These are phyloP conservation scores for Helostoma temminkii DNA, from an alignment of 2,797 vertebrate genomes.

Conservation along the genomic window DNA sequence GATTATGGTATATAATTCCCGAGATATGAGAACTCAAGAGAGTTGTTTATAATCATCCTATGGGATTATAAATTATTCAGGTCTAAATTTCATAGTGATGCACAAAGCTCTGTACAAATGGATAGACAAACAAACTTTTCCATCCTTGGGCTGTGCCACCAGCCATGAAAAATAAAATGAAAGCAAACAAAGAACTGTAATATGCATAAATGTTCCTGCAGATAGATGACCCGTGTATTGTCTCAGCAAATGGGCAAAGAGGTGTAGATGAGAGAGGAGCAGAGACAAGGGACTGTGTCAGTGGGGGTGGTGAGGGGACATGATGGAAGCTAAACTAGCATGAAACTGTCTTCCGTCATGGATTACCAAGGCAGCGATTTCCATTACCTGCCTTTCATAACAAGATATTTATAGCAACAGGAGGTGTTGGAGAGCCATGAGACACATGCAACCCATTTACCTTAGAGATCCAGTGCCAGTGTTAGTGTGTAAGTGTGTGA, in stretches of 20 bases:
- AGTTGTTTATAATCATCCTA: neutral
- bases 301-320: conserved; percentile 35
- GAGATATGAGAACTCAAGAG: neutral
- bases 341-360: conserved; percentile 76
- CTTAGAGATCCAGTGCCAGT: conserved; percentile 48
- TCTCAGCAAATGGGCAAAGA: conserved; percentile 47
- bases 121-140: conserved; percentile 3
- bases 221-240: conserved; percentile 23
- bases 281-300: conserved; percentile 39
- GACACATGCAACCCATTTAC: conserved; percentile 76
- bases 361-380: conserved; percentile 76
- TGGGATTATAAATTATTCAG: neutral
- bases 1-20: neutral
- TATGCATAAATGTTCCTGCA: conserved; percentile 38
- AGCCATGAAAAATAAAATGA: conserved; percentile 19
- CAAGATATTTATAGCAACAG: conserved; percentile 79
- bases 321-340: conserved; percentile 76
- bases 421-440: conserved; percentile 59
- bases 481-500: conserved; percentile 26
- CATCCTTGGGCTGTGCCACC: neutral
- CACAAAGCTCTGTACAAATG: conserved; percentile 1
- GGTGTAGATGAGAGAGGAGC: conserved; percentile 39
- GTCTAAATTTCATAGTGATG: neutral
- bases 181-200: conserved; percentile 58
- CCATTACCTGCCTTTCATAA: conserved; percentile 83